Percentiles rank a stretch among this genome's conserved stretches.
Evolutionary conservation across 64 coral and sea anemone genomes (phyloP).

Genomic region (Montipora efflorescens): DNA sequence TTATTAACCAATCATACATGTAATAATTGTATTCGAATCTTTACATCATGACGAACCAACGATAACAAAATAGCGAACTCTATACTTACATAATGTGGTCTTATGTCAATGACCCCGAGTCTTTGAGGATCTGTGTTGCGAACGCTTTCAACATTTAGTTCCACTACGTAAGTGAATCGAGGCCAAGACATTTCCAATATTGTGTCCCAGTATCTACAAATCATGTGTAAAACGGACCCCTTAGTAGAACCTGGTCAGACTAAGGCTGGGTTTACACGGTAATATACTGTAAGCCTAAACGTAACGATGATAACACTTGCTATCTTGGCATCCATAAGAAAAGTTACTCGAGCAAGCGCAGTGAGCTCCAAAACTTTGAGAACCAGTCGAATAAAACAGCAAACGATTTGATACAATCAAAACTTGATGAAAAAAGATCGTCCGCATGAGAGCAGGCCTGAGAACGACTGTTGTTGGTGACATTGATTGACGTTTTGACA

Average conservation of each 20-base stretch:
- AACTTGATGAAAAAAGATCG: no score
- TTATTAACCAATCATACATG: no score
- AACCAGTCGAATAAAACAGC: no score
- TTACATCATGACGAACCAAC: neutral
- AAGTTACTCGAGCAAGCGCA: no score
- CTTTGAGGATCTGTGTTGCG: constrained; percentile 90
- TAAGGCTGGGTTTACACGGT: neutral
- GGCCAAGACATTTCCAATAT: constrained; percentile 98
- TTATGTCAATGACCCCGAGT: constrained; percentile 90
- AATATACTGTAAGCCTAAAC: no score
- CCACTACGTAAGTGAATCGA: constrained; percentile 92
- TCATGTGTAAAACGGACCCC: neutral
- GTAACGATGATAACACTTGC: no score
- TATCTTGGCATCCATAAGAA: no score
- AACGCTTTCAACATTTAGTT: constrained; percentile 98
- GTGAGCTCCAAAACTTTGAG: no score
- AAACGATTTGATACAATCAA: no score
- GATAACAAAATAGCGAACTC: neutral
- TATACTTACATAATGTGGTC: constrained; percentile 94
- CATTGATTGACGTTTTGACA: no score
- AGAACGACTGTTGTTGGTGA: no score
- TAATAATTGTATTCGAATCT: neutral
- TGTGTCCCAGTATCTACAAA: constrained; percentile 94
- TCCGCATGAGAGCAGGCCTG: no score
- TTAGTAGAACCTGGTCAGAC: neutral